These are phyloP conservation scores for Hippocampus guttulatus DNA, from an alignment of 2,113 vertebrate genomes.

Conservation along the genomic window DNA sequence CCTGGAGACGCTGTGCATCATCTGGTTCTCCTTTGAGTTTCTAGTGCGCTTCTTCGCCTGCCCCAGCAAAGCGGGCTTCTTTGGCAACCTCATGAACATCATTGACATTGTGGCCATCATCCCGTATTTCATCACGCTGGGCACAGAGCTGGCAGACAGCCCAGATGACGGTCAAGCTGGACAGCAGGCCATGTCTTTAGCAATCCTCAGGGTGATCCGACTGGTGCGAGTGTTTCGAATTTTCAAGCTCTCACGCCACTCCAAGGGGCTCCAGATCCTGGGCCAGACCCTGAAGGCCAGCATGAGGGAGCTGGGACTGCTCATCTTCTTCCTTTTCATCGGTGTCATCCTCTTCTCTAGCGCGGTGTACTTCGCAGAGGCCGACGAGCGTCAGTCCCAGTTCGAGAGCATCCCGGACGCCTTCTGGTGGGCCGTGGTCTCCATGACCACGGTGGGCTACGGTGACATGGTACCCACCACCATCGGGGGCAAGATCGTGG, in stretches of 20 bases:
- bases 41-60: constrained; percentile 96
- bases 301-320: constrained; percentile 90
- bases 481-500: constrained; percentile 97
- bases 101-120: constrained; percentile 98
- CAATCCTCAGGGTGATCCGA: constrained; percentile 95
- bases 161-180: constrained; percentile 92
- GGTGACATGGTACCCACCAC: constrained; percentile 98
- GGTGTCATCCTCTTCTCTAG: constrained; percentile 99
- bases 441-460: constrained; percentile 98
- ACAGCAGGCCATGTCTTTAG: constrained; percentile 97
- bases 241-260: constrained; percentile 96
- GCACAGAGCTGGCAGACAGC: constrained; percentile 91
- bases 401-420: constrained; percentile 97
- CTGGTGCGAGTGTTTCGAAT: constrained; percentile 95
- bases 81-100: constrained; percentile 98
- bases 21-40: constrained; percentile 99
- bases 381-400: constrained; percentile 91
- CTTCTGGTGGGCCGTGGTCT: constrained; percentile 99
- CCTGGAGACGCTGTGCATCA: constrained; percentile 97
- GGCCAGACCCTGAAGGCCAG: constrained; percentile 96
- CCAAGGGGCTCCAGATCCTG: constrained; percentile 95
- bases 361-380: constrained; percentile 95
- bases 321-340: constrained; percentile 99
- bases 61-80: constrained; percentile 97
- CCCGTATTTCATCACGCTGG: constrained; percentile 96